Evolutionary conservation across 2,113 vertebrate genomes (phyloP), one percentile per base, ranked within the genome.

Genomic region (Heloderma charlesbogerti): DNA sequence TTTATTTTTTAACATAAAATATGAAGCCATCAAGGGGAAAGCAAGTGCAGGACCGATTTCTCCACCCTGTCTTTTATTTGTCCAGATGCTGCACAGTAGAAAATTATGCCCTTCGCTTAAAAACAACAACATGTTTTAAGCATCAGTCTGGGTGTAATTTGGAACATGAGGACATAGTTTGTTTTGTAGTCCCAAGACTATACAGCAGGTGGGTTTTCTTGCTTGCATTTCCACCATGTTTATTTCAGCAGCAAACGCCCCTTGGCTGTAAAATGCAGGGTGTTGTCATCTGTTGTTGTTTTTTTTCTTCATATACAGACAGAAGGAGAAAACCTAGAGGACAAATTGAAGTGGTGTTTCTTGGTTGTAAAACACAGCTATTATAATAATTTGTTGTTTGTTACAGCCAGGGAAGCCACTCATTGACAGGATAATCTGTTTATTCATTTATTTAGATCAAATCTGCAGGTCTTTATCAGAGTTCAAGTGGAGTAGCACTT

Each of bases 391-490:
- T 57, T 83, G 34, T 37, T 37, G 31, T 43, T 31, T 57, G 27
- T 5, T 25, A 67, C 60, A 48, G 31, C 25, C 37, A 34, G 20
- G 4, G 25, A 40, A 57, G 34, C 20, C 18, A 10, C 71, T 51
- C 9, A 0, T 12, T 2, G n/a, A 37, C 57, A 27, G 48, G 25
- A 37, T 84, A 27, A 81, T 8, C 4, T 5, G 79, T 16, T 31
- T 48, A 6, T 81, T 48, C 34, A 77, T 90, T 4, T 0, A 15
- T 54, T 43, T 57, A 1, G 0, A 9, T 80, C 69, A 71, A 25
- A 43, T 66, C 74, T 34, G 6, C 45, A 4, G 29, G 92, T 92
- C 89, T 92, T 13, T 84, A 91, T 92, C 90, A 75, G 72, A 90
- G 89, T 93, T 86, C 63, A 93, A 94, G 86, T 72, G 40, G 69